Percentiles rank a stretch among this genome's conserved stretches.
phyloP scores from a whole-genome alignment of 2,797 vertebrate genomes.

The Zalophus californianus region DNA sequence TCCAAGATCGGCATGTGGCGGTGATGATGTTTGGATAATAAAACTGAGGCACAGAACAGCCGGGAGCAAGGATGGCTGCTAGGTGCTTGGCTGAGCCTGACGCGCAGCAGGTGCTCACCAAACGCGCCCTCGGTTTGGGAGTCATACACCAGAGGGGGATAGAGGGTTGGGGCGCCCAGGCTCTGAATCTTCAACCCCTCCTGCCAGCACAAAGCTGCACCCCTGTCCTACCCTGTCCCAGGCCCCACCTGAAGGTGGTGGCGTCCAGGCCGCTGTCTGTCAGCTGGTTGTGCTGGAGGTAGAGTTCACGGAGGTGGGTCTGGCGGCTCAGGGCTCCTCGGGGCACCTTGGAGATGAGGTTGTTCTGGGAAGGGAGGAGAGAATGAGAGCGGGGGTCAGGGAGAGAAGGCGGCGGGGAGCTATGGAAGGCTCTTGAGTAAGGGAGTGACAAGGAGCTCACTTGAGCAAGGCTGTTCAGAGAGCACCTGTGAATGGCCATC shows the following conservation, averaged over 20 bases:
- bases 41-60: neutral
- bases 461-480: neutral
- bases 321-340: conserved; percentile 81
- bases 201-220: rapidly evolving
- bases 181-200: neutral
- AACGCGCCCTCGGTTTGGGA: neutral
- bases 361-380: conserved; percentile 78
- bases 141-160: neutral
- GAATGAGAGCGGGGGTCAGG: rapidly evolving
- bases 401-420: neutral
- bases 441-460: neutral
- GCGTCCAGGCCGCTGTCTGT: conserved; percentile 71
- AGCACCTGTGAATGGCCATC: neutral
- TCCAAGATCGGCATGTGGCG: neutral
- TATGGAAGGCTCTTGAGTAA: neutral
- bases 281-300: conserved; percentile 84
- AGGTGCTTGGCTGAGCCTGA: neutral
- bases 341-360: conserved; percentile 83
- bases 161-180: neutral
- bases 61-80: neutral
- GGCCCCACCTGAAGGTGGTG: conserved; percentile 79
- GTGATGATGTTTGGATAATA: neutral
- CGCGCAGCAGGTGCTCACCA: neutral
- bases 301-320: conserved; percentile 82
- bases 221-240: rapidly evolving